These are phyloP conservation scores for Philypnodon macrostomus DNA, from an alignment of 2,797 vertebrate species.

Conservation along the genomic window DNA sequence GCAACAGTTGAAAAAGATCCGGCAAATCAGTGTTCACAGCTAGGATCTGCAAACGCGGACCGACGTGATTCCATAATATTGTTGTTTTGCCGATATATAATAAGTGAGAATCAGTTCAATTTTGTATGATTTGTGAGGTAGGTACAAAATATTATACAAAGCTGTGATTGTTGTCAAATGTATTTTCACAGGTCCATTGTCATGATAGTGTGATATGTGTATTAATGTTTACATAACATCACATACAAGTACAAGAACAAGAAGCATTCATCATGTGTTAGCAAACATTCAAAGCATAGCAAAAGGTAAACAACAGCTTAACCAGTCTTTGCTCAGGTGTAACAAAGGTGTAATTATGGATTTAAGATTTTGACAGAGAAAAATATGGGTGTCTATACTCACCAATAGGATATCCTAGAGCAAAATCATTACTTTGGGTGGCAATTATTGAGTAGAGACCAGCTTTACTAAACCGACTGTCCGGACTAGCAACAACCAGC, in stretches of 20 bases:
- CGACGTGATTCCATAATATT: no score
- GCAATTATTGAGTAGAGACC: conserved; percentile 96
- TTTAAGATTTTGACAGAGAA: conserved; percentile 2
- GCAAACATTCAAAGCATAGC: not conserved
- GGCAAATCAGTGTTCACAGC: no score
- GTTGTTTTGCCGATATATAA: no score
- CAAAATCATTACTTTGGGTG: conserved; percentile 99
- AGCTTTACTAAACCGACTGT: conserved; percentile 89
- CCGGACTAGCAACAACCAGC: conserved; percentile 84
- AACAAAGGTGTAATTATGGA: conserved; percentile 10
- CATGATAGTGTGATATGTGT: no score
- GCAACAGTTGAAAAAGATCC: no score
- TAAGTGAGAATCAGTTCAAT: no score
- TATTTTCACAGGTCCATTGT: no score
- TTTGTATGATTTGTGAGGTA: not conserved
- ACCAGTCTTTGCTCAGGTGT: not conserved
- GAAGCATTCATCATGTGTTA: not conserved
- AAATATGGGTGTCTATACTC: conserved; percentile 57
- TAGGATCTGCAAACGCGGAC: no score
- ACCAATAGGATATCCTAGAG: conserved; percentile 97
- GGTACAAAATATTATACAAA: no score
- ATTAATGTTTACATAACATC: not conserved
- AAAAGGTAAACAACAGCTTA: not conserved
- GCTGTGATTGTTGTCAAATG: no score
- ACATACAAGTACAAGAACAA: not conserved